Evolutionary conservation across 2,113 vertebrate genomes (phyloP), one percentile per base, ranked within the genome.

Genomic region (Melozone crissalis): DNA sequence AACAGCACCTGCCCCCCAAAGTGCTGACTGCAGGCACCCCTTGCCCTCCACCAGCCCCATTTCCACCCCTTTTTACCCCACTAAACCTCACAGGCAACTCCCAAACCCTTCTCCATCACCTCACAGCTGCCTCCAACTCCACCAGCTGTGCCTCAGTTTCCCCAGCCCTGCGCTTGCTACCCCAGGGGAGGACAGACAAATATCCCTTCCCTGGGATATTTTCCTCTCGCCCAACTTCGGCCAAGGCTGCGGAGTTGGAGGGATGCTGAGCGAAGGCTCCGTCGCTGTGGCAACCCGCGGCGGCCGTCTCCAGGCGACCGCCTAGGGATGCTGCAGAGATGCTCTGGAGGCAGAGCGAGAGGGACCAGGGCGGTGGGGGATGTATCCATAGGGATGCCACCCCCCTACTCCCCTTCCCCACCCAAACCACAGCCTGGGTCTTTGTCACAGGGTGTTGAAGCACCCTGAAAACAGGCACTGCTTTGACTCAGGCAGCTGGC

Each of bases 221-320:
- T 85, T 91, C 39, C 84, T 55, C 35, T 81, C 22, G 0, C 87
- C 85, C 72, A 94, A 95, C 94, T 95, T 93, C 2, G 85, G 78
- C 89, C 94, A 89, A 83, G 78, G 78, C 80, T 5, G 82, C 3
- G 0, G 94, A 94, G 94, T 85, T 62, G 79, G 87, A 93, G 85
- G 78, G 93, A 96, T 77, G 96, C 93, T 90, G 89, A 94, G 81
- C 1, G 10, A 87, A 96, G 84, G 85, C 72, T 94, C 75, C 3
- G 94, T 96, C 95, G 79, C 96, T 94, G 95, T 94, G 92, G 94
- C 96, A 97, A 96, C 95, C 90, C 7, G 5, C 72, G 17, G 39
- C 35, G 92, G 93, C 91, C 12, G 95, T 97, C 95, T 94, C 96
- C 94, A 96, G 92, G 94, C 85, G 96, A 96, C 94, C 37, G 80